Evolutionary conservation across 53 echinoderm and acorn worm species (phyloP).

Genomic region (Henricia sp.): DNA sequence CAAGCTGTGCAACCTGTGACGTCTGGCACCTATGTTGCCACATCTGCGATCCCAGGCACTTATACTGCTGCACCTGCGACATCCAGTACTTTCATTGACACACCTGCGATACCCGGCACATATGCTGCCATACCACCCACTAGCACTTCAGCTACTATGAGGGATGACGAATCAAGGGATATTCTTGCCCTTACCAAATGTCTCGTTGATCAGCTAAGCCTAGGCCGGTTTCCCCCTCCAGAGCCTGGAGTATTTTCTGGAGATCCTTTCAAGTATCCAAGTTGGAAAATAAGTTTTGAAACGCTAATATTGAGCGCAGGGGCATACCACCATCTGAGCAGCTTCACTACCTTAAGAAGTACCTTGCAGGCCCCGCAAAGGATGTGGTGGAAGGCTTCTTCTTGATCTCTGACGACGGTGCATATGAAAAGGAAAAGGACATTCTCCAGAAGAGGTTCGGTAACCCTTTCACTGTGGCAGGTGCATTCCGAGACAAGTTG

Average conservation of each 20-base stretch:
- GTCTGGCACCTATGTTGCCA: too few species aligned
- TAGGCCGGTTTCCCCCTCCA: constrained; percentile 53
- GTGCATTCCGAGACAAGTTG: constrained; percentile 40
- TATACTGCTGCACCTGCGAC: too few species aligned
- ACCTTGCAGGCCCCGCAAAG: constrained; percentile 60
- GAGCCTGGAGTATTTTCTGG: constrained; percentile 64
- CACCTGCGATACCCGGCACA: too few species aligned
- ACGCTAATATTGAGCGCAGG: constrained; percentile 47
- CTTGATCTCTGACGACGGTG: constrained; percentile 38
- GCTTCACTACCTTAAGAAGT: constrained; percentile 66
- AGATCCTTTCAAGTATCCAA: too few species aligned
- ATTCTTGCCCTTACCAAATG: too few species aligned
- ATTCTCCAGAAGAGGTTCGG: constrained; percentile 46
- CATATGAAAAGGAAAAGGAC: constrained; percentile 44
- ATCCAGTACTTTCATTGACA: too few species aligned
- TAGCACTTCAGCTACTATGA: too few species aligned
- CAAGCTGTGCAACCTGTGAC: too few species aligned
- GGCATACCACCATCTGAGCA: constrained; percentile 31
- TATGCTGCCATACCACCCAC: too few species aligned
- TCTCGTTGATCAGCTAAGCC: constrained; percentile 42
- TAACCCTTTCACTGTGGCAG: constrained; percentile 40
- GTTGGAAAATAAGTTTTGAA: constrained; percentile 52
- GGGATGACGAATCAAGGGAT: too few species aligned
- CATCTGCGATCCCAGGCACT: too few species aligned
- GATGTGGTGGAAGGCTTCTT: constrained; percentile 64